Evolutionary conservation across 2,113 vertebrate species (phyloP), one percentile per base, ranked within the genome.

Genomic region (Serinus canaria): DNA sequence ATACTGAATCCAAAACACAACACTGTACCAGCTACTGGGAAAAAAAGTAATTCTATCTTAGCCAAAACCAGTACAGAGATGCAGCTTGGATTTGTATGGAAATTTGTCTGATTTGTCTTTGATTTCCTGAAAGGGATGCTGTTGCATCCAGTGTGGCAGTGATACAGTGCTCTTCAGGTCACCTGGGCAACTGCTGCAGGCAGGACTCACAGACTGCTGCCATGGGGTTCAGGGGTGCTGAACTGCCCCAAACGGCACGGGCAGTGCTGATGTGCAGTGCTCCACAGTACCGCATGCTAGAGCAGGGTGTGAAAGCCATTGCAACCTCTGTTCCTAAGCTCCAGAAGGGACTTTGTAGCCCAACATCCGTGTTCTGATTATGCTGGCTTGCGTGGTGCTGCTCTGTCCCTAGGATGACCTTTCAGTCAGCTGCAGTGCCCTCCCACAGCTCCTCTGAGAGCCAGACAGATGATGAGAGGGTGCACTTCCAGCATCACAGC

Each of bases 321-420:
- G 43, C 5, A 0, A 10, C 21, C 10, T 69, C 62, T 43, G 20
- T 41, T 55, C 10, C 63, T 43, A 39, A 53, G 4, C 5, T n/a
- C 58, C 19, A 55, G 63, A 74, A 37, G 12, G 9, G n/a, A 31
- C 37, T 66, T 33, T 31, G 20, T 44, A 60, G 28, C 13, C 13
- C 4, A 6, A 3, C 50, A 44, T 49, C 24, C 15, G 24, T 53
- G 43, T 49, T 60, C 52, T 39, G 9, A 16, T 46, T 27, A 10
- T 4, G 12, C 13, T 52, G 15, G 4, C 30, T 25, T 23, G 11
- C 8, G 13, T 8, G 6, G 25, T 2, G 11, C n/a, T 59, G 1
- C 21, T 56, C 17, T 31, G 67, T 4, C 56, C 33, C 3, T 16
- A 39, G 13, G 18, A 62, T 0, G 0, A n/a, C 20, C 18, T 39